Conservation (phyloP, 2,888 invertebrate species). For the Pyrrhia umbra region DNA sequence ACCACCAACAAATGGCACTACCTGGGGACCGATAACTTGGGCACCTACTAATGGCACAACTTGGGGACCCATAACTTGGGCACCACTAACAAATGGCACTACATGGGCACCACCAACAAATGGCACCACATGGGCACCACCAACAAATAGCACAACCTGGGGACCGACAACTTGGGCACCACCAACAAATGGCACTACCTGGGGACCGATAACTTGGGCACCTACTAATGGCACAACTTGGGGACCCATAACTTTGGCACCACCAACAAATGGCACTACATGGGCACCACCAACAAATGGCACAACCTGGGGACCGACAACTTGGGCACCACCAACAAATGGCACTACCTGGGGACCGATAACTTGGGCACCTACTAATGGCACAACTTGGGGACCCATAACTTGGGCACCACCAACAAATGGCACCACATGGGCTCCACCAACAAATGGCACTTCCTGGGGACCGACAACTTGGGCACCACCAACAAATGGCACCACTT, state of each 20-base stretch:
- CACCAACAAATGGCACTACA: too few relatives aligned
- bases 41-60: neutral
- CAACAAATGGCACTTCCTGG: slow-evolving; percentile 1
- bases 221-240: neutral
- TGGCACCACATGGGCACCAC: too few relatives aligned
- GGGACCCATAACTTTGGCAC: too few relatives aligned
- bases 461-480: neutral
- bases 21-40: neutral
- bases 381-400: neutral
- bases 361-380: neutral
- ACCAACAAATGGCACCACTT: neutral
- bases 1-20: too few relatives aligned
- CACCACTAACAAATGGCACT: too few relatives aligned
- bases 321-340: too few relatives aligned
- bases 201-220: neutral
- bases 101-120: too few relatives aligned
- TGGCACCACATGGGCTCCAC: neutral
- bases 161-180: too few relatives aligned
- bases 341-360: neutral
- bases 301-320: neutral
- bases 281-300: neutral
- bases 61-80: neutral
- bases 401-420: neutral
- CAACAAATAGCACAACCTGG: neutral
- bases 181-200: neutral